Conservation (phyloP, 2,888 invertebrate genomes). For the Xestoiulus laeticollis region DNA sequence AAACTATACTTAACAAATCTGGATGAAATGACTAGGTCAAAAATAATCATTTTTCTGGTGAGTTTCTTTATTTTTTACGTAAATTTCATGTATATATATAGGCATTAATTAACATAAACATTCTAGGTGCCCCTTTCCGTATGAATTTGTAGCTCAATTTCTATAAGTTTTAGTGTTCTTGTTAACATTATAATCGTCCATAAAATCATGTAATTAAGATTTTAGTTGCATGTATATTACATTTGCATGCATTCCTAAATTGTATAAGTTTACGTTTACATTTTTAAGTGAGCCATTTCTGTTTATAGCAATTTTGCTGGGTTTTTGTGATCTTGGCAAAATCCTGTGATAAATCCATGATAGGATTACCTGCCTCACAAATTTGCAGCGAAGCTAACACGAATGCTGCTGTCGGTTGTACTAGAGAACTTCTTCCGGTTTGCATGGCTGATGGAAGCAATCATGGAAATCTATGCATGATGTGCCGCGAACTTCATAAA, state of each 20-base stretch:
- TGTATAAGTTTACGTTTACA: no score
- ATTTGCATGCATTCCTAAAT: no score
- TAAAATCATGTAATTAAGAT: no score
- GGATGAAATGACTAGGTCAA: background rate
- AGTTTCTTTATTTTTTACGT: background rate
- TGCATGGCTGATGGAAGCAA: constrained; percentile 14
- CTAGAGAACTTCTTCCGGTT: background rate
- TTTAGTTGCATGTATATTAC: no score
- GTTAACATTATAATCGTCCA: no score
- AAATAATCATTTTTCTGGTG: background rate
- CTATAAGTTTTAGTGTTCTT: no score
- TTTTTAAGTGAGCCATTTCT: background rate
- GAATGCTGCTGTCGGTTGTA: background rate
- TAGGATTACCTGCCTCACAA: background rate
- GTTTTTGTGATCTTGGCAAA: background rate
- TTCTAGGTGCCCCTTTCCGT: no score
- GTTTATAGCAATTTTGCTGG: constrained; percentile 5
- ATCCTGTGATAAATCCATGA: background rate
- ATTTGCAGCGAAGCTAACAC: background rate
- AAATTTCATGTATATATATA: background rate
- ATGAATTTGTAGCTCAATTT: no score
- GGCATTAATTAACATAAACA: no score
- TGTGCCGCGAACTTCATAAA: background rate
- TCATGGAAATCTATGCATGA: background rate
- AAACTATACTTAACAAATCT: background rate